A percentile compares a stretch with the other conserved stretches of the same genome.
phyloP scores from a whole-genome alignment of 1,140 invertebrate species.

The Drosophila lowei region DNA sequence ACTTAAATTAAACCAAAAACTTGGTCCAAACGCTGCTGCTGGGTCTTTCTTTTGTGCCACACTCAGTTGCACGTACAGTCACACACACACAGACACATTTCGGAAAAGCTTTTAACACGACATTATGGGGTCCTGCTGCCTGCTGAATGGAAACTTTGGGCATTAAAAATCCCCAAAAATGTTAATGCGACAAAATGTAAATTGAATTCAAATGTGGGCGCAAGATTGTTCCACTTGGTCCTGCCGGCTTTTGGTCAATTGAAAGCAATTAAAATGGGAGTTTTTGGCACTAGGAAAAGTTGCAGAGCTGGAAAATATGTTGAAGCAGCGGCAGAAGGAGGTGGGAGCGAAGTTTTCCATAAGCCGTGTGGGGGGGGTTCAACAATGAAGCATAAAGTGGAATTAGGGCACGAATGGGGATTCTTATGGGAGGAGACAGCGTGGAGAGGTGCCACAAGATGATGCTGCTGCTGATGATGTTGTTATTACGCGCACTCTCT shows the following conservation, averaged over 20 bases:
- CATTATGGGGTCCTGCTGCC: constrained; percentile 4
- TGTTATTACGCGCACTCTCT: constrained; percentile 11
- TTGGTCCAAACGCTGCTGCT: too few relatives aligned
- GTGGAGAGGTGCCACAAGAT: background rate
- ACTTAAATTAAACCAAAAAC: too few relatives aligned
- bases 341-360: background rate
- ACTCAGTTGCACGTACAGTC: constrained; percentile 42
- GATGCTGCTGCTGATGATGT: constrained; percentile 17
- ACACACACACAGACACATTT: constrained; percentile 34
- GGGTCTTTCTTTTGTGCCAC: too few relatives aligned
- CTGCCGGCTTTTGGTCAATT: constrained; percentile 57
- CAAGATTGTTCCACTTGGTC: background rate
- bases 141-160: constrained; percentile 22
- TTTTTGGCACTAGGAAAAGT: constrained; percentile 32
- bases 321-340: background rate
- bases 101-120: constrained; percentile 61
- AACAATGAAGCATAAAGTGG: constrained; percentile 6
- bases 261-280: constrained; percentile 65
- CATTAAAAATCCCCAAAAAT: constrained; percentile 44
- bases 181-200: constrained; percentile 69
- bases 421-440: constrained; percentile 8
- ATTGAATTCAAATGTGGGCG: constrained; percentile 67
- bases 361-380: background rate
- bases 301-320: constrained; percentile 42
- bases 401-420: constrained; percentile 11